phyloP scores from a whole-genome alignment of 2,113 vertebrate genomes.

The Arvicanthis niloticus region DNA sequence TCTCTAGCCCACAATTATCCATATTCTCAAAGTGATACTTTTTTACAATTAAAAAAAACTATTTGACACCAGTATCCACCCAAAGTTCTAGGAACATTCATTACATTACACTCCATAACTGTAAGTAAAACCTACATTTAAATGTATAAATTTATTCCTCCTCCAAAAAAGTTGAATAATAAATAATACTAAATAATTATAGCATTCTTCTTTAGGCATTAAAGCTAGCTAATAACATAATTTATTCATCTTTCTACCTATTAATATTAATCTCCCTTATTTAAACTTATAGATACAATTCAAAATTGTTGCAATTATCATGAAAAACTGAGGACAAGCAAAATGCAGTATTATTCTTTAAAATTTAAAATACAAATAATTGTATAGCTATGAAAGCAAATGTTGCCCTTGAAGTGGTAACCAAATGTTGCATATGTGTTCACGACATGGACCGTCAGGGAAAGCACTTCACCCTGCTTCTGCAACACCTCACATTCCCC shows the following conservation, averaged over 20 bases:
- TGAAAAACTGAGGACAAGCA: slow-evolving; percentile 29
- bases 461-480: background rate
- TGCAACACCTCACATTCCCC: background rate
- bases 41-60: background rate
- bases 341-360: slow-evolving; percentile 1
- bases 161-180: background rate
- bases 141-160: background rate
- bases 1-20: background rate
- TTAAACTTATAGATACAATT: background rate
- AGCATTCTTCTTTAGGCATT: slow-evolving; percentile 35
- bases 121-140: slow-evolving; percentile 20
- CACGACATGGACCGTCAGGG: background rate
- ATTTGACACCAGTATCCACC: background rate
- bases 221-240: slow-evolving; percentile 50
- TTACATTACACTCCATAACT: slow-evolving; percentile 17
- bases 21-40: slow-evolving; percentile 44
- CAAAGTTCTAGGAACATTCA: background rate
- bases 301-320: slow-evolving; percentile 2
- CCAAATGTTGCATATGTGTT: rapidly evolving
- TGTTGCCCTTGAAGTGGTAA: background rate
- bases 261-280: slow-evolving; percentile 38
- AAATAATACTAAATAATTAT: slow-evolving; percentile 40
- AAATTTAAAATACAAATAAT: slow-evolving; percentile 37
- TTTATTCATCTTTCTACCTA: slow-evolving; percentile 25
- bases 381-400: background rate